A percentile compares a stretch with the other conserved stretches of the same genome.
These are phyloP conservation scores for Pitta sordida DNA, from an alignment of 2,113 vertebrate genomes.

Conservation along the genomic window DNA sequence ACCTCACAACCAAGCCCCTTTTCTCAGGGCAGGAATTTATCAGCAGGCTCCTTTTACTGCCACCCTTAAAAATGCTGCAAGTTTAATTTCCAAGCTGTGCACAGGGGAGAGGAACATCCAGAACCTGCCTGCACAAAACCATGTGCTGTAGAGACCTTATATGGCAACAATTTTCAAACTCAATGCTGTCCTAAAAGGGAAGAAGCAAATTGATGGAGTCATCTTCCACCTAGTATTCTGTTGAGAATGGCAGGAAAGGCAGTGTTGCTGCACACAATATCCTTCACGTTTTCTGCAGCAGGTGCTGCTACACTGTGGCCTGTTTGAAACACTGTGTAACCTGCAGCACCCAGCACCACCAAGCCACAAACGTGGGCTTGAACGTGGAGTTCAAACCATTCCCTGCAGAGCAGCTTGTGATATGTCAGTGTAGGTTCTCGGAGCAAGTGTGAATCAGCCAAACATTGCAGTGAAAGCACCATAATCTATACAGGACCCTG, in stretches of 20 bases:
- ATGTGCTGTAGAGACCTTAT: background rate
- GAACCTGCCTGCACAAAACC: background rate
- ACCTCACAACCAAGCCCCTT: background rate
- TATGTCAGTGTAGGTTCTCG: background rate
- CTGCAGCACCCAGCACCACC: background rate
- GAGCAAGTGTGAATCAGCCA: background rate
- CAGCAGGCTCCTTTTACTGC: background rate
- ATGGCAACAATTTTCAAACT: background rate
- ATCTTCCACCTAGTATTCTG: background rate
- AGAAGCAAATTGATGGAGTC: background rate
- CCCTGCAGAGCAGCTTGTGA: background rate
- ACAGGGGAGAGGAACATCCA: background rate
- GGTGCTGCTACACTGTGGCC: background rate
- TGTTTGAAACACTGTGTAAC: background rate
- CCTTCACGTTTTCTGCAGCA: background rate
- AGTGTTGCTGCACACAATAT: background rate
- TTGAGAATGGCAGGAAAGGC: background rate
- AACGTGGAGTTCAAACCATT: background rate
- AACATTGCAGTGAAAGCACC: background rate
- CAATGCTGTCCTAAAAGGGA: background rate
- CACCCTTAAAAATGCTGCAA: background rate
- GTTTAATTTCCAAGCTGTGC: background rate
- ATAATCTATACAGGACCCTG: background rate
- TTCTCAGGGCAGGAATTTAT: background rate
- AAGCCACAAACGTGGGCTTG: background rate